Evolutionary conservation across 1,140 invertebrate species (phyloP).

Genomic region (Aphaenogaster rudis): DNA sequence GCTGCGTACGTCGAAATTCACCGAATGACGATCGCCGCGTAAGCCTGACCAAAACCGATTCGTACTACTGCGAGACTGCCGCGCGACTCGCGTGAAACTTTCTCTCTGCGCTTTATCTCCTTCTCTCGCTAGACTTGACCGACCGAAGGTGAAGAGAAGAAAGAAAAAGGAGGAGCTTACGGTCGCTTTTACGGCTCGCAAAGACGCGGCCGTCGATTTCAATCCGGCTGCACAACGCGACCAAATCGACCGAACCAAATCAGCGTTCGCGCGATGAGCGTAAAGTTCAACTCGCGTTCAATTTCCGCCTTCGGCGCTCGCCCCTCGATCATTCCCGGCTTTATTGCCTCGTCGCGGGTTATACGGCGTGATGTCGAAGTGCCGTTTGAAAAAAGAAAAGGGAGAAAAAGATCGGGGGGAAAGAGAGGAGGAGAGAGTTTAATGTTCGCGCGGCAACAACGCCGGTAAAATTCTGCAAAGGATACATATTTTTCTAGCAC

Average conservation of each 20-base stretch:
- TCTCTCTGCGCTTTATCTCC: background rate
- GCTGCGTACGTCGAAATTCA: background rate
- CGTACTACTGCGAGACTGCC: constrained; percentile 29
- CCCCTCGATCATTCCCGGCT: constrained; percentile 70
- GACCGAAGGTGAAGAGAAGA: background rate
- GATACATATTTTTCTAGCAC: constrained; percentile 4
- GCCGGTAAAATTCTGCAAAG: constrained; percentile 20
- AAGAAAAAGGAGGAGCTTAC: constrained; percentile 21
- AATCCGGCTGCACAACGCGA: constrained; percentile 50
- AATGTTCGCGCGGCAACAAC: constrained; percentile 5
- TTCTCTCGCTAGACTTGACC: constrained; percentile 5
- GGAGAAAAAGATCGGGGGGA: background rate
- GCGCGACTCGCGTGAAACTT: background rate
- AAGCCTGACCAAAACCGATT: constrained; percentile 26
- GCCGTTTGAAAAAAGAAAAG: constrained; percentile 24
- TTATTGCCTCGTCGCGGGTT: constrained; percentile 70
- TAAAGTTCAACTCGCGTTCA: constrained; percentile 74
- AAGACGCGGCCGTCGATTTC: constrained; percentile 48
- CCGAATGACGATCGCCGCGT: background rate
- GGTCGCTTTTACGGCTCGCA: constrained; percentile 48
- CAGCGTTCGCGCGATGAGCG: constrained; percentile 70
- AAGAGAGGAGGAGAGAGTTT: background rate
- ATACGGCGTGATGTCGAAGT: constrained; percentile 39
- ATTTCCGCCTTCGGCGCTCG: constrained; percentile 73
- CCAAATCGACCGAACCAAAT: constrained; percentile 61